Conservation (phyloP, 2,888 invertebrate species). For the Diaperis boleti region DNA sequence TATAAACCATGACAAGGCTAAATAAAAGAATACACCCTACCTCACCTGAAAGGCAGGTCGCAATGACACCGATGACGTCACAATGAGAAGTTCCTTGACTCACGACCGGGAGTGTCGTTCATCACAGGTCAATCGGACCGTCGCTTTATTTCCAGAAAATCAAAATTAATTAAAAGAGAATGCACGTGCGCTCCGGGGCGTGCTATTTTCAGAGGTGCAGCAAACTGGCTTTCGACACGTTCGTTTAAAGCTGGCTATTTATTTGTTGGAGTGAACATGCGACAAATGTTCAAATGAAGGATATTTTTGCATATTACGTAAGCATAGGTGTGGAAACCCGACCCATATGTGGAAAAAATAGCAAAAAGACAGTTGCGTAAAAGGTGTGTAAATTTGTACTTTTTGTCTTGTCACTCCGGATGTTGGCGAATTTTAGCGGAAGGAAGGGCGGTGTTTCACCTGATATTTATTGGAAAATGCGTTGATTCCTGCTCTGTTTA, state of each 20-base stretch:
- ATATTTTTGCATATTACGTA: slow-evolving; percentile 24
- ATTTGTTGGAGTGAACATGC: slow-evolving; percentile 4
- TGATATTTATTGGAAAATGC: too few species aligned
- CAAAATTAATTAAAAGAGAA: slow-evolving; percentile 8
- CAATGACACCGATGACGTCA: slow-evolving; percentile 27
- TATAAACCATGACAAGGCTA: slow-evolving; percentile 39
- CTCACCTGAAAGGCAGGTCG: slow-evolving; percentile 36
- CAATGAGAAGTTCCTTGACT: neutral
- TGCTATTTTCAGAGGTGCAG: slow-evolving; percentile 23
- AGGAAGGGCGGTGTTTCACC: neutral
- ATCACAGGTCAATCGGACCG: slow-evolving; percentile 1
- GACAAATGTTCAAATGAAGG: slow-evolving; percentile 10
- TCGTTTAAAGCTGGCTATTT: slow-evolving; percentile 1
- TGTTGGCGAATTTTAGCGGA: neutral
- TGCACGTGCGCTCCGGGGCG: neutral
- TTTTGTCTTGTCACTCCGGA: too few species aligned
- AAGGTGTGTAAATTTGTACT: neutral
- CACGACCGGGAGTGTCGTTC: slow-evolving; percentile 24
- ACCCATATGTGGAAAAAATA: slow-evolving; percentile 16
- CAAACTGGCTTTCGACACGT: slow-evolving; percentile 12
- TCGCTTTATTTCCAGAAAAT: slow-evolving; percentile 12
- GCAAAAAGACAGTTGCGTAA: slow-evolving; percentile 1
- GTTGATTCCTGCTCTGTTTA: too few species aligned
- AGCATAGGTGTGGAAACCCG: slow-evolving; percentile 20
- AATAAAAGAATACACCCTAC: slow-evolving; percentile 39